These are phyloP conservation scores for Euwallacea fornicatus DNA, from an alignment of 1,140 invertebrate genomes.

Conservation along the genomic window DNA sequence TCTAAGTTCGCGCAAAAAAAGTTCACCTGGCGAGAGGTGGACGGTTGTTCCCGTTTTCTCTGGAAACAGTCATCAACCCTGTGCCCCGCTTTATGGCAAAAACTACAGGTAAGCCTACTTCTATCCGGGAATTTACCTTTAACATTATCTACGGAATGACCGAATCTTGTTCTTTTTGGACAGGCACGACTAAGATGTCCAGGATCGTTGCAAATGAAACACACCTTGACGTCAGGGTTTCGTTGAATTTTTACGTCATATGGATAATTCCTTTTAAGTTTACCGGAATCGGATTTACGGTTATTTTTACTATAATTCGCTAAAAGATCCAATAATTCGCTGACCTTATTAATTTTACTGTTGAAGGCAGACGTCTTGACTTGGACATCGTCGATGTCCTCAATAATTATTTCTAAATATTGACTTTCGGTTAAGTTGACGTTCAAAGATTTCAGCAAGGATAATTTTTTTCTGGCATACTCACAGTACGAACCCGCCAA, in stretches of 20 bases:
- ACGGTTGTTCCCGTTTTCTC: no score
- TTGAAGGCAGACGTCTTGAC: constrained; percentile 21
- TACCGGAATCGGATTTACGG: neutral
- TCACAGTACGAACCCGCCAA: constrained; percentile 14
- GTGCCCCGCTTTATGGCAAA: no score
- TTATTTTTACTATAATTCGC: constrained; percentile 6
- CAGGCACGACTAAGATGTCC: constrained; percentile 6
- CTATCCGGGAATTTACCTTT: neutral
- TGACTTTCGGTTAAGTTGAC: constrained; percentile 9
- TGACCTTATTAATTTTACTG: constrained; percentile 8
- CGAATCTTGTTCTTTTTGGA: constrained; percentile 1
- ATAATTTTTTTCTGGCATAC: constrained; percentile 28
- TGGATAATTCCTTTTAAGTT: neutral
- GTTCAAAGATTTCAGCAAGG: constrained; percentile 8
- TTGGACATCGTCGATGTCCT: constrained; percentile 12
- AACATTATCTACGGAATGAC: constrained; percentile 7
- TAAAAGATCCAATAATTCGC: constrained; percentile 3
- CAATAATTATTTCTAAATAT: constrained; percentile 10
- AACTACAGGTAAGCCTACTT: no score
- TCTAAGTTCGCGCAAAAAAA: no score
- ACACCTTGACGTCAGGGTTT: neutral
- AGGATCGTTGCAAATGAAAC: constrained; percentile 7
- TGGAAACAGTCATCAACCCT: no score
- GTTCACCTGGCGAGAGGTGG: no score
- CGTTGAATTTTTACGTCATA: neutral